These are phyloP conservation scores for Drosophila rellima DNA, from an alignment of 2,888 invertebrate genomes.

Conservation along the genomic window DNA sequence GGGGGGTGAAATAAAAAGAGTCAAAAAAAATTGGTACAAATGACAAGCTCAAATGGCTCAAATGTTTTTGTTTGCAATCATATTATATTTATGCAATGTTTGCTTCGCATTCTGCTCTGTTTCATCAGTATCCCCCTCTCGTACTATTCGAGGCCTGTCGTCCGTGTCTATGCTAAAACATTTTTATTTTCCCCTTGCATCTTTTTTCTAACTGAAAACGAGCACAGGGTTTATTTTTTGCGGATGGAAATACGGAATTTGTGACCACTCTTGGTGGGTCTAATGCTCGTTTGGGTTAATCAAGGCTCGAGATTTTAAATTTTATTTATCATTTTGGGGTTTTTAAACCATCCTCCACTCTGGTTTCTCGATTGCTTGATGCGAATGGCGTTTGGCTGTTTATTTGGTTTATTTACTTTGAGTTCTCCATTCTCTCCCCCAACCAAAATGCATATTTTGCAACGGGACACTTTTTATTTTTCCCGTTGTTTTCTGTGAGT, in stretches of 20 bases:
- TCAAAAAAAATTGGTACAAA: slow-evolving; percentile 55
- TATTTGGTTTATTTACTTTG: slow-evolving; percentile 69
- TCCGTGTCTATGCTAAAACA: slow-evolving; percentile 25
- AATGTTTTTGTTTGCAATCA: slow-evolving; percentile 81
- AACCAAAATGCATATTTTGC: slow-evolving; percentile 65
- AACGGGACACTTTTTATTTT: slow-evolving; percentile 69
- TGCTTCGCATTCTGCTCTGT: slow-evolving; percentile 36
- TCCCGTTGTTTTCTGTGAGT: slow-evolving; percentile 47
- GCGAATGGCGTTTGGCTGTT: slow-evolving; percentile 51
- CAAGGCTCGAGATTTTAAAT: slow-evolving; percentile 77
- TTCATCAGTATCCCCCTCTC: slow-evolving; percentile 10
- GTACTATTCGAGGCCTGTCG: not conserved
- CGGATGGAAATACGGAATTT: slow-evolving; percentile 30
- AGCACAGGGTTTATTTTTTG: slow-evolving; percentile 8
- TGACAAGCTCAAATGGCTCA: slow-evolving; percentile 75
- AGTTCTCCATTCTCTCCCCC: not conserved
- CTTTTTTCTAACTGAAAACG: slow-evolving; percentile 34
- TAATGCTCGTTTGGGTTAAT: slow-evolving; percentile 76
- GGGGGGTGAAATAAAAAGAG: slow-evolving; percentile 17
- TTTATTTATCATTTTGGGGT: slow-evolving; percentile 74
- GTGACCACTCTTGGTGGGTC: slow-evolving; percentile 37
- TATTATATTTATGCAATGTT: slow-evolving; percentile 80
- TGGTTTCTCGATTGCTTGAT: slow-evolving; percentile 20
- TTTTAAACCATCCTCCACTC: not conserved
- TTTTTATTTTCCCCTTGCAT: slow-evolving; percentile 16